A percentile compares a stretch with the other conserved stretches of the same genome.
Conservation (phyloP, 2,113 vertebrate species). For the Campylomormyrus numenius region DNA sequence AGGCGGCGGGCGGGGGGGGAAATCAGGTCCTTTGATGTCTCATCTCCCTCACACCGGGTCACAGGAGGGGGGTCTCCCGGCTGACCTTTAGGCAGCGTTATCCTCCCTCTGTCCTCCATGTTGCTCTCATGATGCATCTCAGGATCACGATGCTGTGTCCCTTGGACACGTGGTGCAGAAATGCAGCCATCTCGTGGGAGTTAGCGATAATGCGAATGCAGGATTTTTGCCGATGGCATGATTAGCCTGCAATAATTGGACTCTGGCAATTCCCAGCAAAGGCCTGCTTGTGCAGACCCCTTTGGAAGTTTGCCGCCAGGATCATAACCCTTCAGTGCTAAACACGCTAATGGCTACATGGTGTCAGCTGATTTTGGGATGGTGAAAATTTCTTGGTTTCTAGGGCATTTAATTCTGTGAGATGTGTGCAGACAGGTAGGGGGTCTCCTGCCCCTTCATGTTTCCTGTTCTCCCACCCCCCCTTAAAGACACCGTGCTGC, state of each 20-base stretch:
- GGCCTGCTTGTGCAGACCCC: neutral
- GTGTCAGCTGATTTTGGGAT: neutral
- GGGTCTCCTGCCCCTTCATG: neutral
- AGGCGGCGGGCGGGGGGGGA: neutral
- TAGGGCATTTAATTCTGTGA: neutral
- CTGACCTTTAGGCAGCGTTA: neutral
- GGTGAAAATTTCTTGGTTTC: neutral
- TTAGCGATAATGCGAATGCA: neutral
- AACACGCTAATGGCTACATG: neutral
- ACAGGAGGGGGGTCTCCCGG: neutral
- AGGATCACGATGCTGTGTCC: neutral
- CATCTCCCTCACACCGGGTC: neutral
- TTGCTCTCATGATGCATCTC: neutral
- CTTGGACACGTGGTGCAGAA: neutral
- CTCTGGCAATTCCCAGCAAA: neutral
- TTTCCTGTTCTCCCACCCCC: neutral
- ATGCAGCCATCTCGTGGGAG: neutral
- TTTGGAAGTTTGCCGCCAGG: neutral
- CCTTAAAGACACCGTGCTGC: neutral
- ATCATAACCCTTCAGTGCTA: neutral
- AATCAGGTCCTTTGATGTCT: neutral
- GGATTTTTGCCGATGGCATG: neutral
- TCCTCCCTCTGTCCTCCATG: neutral
- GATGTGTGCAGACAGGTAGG: neutral
- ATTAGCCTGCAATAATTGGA: neutral